Evolutionary conservation across 2,888 invertebrate species (phyloP).

Genomic region (Opisthograptis luteolata): DNA sequence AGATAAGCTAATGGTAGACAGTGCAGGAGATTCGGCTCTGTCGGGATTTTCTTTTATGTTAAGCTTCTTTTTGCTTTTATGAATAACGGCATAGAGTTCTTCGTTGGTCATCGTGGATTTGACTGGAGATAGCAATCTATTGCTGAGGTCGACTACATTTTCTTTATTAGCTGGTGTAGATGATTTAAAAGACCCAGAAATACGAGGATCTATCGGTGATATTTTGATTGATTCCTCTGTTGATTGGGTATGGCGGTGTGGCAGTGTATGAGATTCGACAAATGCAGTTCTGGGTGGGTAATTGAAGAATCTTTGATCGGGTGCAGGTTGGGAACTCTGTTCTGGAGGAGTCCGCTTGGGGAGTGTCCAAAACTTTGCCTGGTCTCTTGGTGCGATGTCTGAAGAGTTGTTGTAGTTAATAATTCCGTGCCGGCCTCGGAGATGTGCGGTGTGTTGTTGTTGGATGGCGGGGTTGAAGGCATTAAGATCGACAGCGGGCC

Average conservation of each 20-base stretch:
- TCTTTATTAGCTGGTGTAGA: constrained; percentile 87
- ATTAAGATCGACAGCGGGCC: constrained; percentile 58
- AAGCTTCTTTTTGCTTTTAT: constrained; percentile 89
- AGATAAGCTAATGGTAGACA: constrained; percentile 75
- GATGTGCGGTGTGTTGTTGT: constrained; percentile 64
- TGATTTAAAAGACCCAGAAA: constrained; percentile 85
- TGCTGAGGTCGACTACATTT: constrained; percentile 77
- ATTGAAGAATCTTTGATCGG: constrained; percentile 47
- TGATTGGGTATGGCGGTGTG: constrained; percentile 34
- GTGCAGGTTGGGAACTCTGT: constrained; percentile 32
- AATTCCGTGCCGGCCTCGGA: constrained; percentile 65
- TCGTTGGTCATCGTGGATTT: constrained; percentile 91
- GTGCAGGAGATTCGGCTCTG: constrained; percentile 75
- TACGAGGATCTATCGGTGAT: constrained; percentile 88
- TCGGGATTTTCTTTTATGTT: constrained; percentile 86
- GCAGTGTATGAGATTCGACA: constrained; percentile 39
- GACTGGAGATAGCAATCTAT: constrained; percentile 85
- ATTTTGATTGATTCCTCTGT: constrained; percentile 81
- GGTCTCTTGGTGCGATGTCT: constrained; percentile 51
- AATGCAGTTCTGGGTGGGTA: constrained; percentile 48
- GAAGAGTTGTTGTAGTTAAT: constrained; percentile 61
- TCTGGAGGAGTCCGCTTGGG: constrained; percentile 68
- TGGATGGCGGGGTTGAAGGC: constrained; percentile 61
- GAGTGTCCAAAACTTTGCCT: constrained; percentile 85
- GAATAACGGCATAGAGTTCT: constrained; percentile 90